Percentiles rank a stretch among this genome's conserved stretches.
These are phyloP conservation scores for Muschampia plurimacula DNA, from an alignment of 2,888 invertebrate species.

Conservation along the genomic window DNA sequence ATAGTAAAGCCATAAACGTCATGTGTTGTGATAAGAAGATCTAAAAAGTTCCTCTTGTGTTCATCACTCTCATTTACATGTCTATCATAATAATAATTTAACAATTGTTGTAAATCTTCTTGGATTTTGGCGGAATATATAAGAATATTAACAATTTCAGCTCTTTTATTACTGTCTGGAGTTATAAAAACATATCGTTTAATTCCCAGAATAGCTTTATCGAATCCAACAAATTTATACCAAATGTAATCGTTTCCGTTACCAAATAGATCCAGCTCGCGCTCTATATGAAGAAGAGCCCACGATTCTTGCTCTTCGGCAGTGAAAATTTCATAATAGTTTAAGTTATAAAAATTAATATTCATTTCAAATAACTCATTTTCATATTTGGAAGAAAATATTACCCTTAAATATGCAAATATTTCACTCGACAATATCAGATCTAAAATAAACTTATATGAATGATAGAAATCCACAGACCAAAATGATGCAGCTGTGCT, in stretches of 20 bases:
- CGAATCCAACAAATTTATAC: slow-evolving; percentile 63
- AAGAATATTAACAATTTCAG: slow-evolving; percentile 55
- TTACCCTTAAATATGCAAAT: slow-evolving; percentile 56
- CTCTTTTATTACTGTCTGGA: slow-evolving; percentile 50
- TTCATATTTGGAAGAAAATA: slow-evolving; percentile 57
- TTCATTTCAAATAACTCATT: slow-evolving; percentile 57
- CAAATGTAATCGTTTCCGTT: slow-evolving; percentile 54
- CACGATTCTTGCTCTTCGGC: slow-evolving; percentile 58
- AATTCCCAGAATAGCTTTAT: slow-evolving; percentile 57
- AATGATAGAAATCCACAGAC: slow-evolving; percentile 50
- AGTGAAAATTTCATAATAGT: slow-evolving; percentile 57
- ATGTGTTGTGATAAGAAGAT: neutral
- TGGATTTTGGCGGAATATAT: slow-evolving; percentile 56
- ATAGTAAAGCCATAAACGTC: neutral
- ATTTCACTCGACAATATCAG: slow-evolving; percentile 54
- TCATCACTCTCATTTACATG: slow-evolving; percentile 59
- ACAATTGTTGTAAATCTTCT: slow-evolving; percentile 54
- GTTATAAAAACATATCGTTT: slow-evolving; percentile 55
- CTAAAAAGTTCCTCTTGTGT: neutral
- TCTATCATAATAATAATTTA: slow-evolving; percentile 62
- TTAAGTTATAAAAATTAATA: slow-evolving; percentile 51
- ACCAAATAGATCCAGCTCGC: slow-evolving; percentile 55
- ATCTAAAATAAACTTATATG: slow-evolving; percentile 55
- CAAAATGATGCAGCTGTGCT: slow-evolving; percentile 52
- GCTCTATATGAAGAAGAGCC: slow-evolving; percentile 60